These are phyloP conservation scores for Drosophila niveifrons DNA, from an alignment of 2,888 invertebrate genomes.

Conservation along the genomic window DNA sequence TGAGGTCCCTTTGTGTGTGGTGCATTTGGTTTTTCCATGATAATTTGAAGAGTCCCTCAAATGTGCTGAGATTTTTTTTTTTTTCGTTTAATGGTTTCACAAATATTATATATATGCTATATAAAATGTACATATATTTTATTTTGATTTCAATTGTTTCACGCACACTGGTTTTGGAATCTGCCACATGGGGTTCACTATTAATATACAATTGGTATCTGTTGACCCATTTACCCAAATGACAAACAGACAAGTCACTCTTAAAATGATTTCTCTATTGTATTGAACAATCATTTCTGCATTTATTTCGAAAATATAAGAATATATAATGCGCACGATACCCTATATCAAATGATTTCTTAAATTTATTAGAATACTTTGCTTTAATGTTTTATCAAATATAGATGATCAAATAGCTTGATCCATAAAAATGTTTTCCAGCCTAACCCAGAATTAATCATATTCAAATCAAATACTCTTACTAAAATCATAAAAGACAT, in stretches of 20 bases:
- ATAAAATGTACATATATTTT: slow-evolving; percentile 38
- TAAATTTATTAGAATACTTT: too few relatives aligned
- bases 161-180: not conserved
- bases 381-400: too few relatives aligned
- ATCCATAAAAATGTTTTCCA: too few relatives aligned
- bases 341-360: not conserved
- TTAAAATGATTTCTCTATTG: slow-evolving; percentile 8
- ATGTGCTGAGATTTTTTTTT: slow-evolving; percentile 37
- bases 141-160: slow-evolving; percentile 36
- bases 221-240: slow-evolving; percentile 36
- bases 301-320: not conserved
- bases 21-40: slow-evolving; percentile 10
- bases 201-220: slow-evolving; percentile 21
- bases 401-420: too few relatives aligned
- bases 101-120: slow-evolving; percentile 17
- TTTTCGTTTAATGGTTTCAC: slow-evolving; percentile 29
- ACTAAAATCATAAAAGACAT: too few relatives aligned
- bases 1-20: slow-evolving; percentile 21
- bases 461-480: too few relatives aligned
- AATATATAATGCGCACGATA: not conserved
- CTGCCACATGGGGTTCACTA: slow-evolving; percentile 9
- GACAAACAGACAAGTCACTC: slow-evolving; percentile 6
- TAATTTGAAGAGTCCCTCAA: slow-evolving; percentile 18
- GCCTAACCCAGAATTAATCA: too few relatives aligned
- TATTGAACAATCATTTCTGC: not conserved